Evolutionary conservation across 2,888 invertebrate species (phyloP).

Genomic region (Tiliacea citrago): DNA sequence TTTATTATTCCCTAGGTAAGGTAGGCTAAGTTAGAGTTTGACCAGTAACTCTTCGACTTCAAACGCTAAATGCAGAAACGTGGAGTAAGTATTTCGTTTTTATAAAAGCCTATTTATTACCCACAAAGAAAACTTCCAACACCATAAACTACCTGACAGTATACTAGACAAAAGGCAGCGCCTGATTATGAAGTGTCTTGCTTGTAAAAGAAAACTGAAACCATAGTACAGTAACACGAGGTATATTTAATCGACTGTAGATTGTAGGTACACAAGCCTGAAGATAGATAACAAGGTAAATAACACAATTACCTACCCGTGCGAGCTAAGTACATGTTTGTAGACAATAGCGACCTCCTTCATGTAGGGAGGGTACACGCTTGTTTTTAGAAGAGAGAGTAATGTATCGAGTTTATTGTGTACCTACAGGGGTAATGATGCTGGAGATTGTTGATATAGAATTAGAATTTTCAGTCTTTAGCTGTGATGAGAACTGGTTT

Average conservation of each 20-base stretch:
- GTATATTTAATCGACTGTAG: constrained; percentile 21
- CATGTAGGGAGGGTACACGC: constrained; percentile 7
- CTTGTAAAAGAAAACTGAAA: not conserved
- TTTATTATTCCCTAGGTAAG: not conserved
- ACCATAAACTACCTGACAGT: not conserved
- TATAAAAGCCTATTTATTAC: not conserved
- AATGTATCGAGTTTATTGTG: constrained; percentile 22
- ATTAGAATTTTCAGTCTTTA: constrained; percentile 6
- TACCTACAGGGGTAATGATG: constrained; percentile 5
- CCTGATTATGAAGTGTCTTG: not conserved
- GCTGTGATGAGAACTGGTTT: not conserved
- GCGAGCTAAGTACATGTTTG: constrained; percentile 51
- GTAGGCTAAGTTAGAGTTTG: not conserved
- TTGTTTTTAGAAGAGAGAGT: constrained; percentile 25
- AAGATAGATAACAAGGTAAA: constrained; percentile 41
- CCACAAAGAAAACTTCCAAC: not conserved
- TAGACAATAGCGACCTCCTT: constrained; percentile 34
- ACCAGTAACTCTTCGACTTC: not conserved
- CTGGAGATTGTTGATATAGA: constrained; percentile 11
- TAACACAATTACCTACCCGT: constrained; percentile 48
- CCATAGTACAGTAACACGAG: not conserved
- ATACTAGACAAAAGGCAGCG: too few species aligned
- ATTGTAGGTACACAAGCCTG: constrained; percentile 9
- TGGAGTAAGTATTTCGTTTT: not conserved
- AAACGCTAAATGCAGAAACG: not conserved